Evolutionary conservation across 2,888 invertebrate species (phyloP).

Genomic region (Heteropelma amictum): DNA sequence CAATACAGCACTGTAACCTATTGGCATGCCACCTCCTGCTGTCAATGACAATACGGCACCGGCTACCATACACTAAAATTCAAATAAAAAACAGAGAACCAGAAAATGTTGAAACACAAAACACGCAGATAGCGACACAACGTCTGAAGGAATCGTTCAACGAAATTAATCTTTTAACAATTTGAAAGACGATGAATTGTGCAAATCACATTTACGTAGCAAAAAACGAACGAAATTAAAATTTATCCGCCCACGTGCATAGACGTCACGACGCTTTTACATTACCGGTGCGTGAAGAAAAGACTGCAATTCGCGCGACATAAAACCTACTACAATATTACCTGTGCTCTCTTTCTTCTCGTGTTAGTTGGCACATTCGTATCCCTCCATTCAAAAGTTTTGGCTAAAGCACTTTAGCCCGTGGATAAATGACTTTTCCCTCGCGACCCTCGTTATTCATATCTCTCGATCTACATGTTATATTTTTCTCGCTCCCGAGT

Average conservation of each 20-base stretch:
- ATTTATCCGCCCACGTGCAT: too few species aligned
- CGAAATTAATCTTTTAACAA: too few species aligned
- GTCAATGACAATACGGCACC: slow-evolving; percentile 85
- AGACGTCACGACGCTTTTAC: too few species aligned
- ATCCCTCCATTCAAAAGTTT: slow-evolving; percentile 35
- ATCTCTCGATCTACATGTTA: background rate
- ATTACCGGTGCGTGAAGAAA: too few species aligned
- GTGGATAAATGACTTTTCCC: slow-evolving; percentile 41
- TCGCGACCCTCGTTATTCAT: slow-evolving; percentile 22
- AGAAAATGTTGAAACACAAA: too few species aligned
- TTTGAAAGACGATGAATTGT: background rate
- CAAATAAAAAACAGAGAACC: slow-evolving; percentile 48
- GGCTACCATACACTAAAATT: slow-evolving; percentile 84
- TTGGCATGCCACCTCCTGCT: slow-evolving; percentile 89
- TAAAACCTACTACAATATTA: background rate
- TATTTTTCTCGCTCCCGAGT: background rate
- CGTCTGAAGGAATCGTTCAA: background rate
- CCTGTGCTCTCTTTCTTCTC: background rate
- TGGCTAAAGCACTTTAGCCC: slow-evolving; percentile 34
- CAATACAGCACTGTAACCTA: slow-evolving; percentile 88
- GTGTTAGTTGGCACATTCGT: background rate
- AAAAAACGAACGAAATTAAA: too few species aligned
- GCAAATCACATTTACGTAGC: too few species aligned
- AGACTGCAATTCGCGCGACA: background rate
- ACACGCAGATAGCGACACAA: too few species aligned